Base-by-base conservation (phyloP, 2,797 vertebrate genomes). In the Melopsittacus undulatus region DNA sequence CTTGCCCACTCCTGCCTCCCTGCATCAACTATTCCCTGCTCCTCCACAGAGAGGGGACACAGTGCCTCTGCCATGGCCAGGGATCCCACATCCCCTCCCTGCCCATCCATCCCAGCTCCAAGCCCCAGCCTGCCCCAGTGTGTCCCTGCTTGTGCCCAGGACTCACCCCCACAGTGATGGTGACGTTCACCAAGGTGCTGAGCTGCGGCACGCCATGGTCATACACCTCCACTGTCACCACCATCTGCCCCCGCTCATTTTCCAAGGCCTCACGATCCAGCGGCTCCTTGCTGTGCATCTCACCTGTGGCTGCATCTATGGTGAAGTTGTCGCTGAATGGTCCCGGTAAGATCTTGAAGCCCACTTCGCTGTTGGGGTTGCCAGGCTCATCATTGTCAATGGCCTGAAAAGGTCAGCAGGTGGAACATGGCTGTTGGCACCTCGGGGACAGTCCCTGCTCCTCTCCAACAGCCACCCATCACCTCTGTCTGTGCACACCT, bases 231-330 rank as follows among this genome's bases (percentile, higher is more conserved):
- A 99, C 97, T 0, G 87, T 98, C 85, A 99, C 95, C 62, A 97
- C 79, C 11, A 99, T 97, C 62, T 67, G 96, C 11, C 99, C 99
- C 0, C 61, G 73, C 34, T 98, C 3, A 1, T 94, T 91, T 22
- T 98, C 96, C 11, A 99, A 68, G 38, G 96, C 98, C 94, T 99
- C 99, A 0, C 98, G 96, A 93, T 99, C 99, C 96, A 99, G 96
- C 1, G 83, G 77, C 26, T 73, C 95, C 0, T 10, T 87, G 95
- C 98, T 99, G 63, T 5, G 95, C 81, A 99, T 95, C 59, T 97
- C 32, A 13, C 98, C 99, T 0, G 95, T 97, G 48, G 77, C 2
- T 0, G 62, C 23, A 21, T 98, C 22, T 61, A 99, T 97, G 34
- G 98, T 99, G 96, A 99, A 99, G 96, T 98, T 98, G 36, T 38